phyloP scores from a whole-genome alignment of 2,113 vertebrate species.

The Hucho hucho region DNA sequence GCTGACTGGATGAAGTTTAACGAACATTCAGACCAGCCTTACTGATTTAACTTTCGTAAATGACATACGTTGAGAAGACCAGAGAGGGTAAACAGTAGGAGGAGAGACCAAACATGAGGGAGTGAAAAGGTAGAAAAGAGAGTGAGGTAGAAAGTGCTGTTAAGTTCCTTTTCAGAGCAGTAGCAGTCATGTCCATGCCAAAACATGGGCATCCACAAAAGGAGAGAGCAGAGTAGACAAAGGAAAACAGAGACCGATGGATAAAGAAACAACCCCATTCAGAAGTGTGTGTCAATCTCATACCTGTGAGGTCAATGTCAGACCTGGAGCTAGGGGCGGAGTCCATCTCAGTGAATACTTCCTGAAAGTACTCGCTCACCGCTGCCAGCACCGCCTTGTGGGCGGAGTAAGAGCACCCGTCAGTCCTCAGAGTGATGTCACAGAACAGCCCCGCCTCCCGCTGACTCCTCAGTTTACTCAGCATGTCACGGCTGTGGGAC shows the following conservation, averaged over 20 bases:
- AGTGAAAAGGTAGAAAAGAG: not conserved
- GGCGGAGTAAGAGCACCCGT: constrained; percentile 68
- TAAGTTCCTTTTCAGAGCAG: not conserved
- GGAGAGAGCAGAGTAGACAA: not conserved
- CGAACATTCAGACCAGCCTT: no score
- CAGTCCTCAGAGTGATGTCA: constrained; percentile 77
- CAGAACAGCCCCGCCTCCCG: constrained; percentile 78
- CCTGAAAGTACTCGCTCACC: constrained; percentile 81
- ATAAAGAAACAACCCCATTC: no score
- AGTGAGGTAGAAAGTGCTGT: not conserved
- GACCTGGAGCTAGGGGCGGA: constrained; percentile 54
- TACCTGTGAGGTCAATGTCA: constrained; percentile 78
- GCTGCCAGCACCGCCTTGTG: constrained; percentile 78
- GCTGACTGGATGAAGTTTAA: no score
- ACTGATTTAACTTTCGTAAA: no score
- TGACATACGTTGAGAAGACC: not conserved
- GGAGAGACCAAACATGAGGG: constrained; percentile 10
- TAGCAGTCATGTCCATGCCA: not conserved
- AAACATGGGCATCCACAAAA: not conserved
- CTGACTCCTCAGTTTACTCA: constrained; percentile 75
- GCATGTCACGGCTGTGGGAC: constrained; percentile 66
- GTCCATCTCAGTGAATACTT: constrained; percentile 78
- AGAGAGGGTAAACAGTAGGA: constrained; percentile 24
- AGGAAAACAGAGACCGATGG: not conserved
- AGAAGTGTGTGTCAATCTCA: constrained; percentile 11